Percentiles rank a stretch among this genome's conserved stretches.
phyloP scores from a whole-genome alignment of 2,888 invertebrate species.

The Ornithoptera alexandrae region DNA sequence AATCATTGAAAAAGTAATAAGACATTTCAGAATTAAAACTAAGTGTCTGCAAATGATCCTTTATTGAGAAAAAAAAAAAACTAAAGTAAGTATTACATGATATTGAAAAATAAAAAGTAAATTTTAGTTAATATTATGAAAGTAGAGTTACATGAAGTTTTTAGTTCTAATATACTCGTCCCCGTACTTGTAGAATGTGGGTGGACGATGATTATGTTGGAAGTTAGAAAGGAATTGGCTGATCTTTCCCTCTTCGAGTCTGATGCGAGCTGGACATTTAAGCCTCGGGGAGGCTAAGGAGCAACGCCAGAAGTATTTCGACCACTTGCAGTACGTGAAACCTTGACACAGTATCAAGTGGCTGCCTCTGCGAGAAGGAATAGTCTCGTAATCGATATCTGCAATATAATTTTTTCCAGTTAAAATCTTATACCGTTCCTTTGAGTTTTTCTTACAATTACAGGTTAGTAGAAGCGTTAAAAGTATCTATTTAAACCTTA shows the following conservation, averaged over 20 bases:
- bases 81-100: neutral
- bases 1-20: too few species aligned
- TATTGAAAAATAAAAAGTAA: neutral
- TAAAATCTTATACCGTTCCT: neutral
- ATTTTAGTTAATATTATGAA: neutral
- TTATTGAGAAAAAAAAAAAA: neutral
- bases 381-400: constrained; percentile 24
- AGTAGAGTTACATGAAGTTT: neutral
- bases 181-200: neutral
- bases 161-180: constrained; percentile 2
- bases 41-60: neutral
- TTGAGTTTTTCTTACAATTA: neutral
- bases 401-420: neutral
- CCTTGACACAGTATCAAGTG: constrained; percentile 28
- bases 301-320: constrained; percentile 29
- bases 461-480: neutral
- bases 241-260: constrained; percentile 10
- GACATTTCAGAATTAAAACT: neutral
- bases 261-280: constrained; percentile 24
- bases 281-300: constrained; percentile 16
- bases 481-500: neutral
- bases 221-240: constrained; percentile 2
- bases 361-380: constrained; percentile 15
- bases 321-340: constrained; percentile 30
- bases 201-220: constrained; percentile 20